These are phyloP conservation scores for Macaca nemestrina DNA, from an alignment of 2,113 vertebrate genomes.

Conservation along the genomic window DNA sequence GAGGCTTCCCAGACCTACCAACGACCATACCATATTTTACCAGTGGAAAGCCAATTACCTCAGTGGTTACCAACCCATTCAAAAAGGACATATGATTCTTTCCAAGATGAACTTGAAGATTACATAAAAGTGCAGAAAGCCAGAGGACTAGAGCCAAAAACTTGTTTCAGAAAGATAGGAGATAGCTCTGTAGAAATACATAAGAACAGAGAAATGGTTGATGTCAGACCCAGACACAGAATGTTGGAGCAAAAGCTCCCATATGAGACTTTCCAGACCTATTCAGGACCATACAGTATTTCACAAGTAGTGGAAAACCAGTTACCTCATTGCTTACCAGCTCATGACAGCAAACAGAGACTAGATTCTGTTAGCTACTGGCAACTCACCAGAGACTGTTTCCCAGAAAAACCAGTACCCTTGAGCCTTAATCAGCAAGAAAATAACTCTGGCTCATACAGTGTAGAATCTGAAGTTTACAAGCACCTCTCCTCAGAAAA, in stretches of 20 bases:
- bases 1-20: slow-evolving; percentile 56
- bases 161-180: slow-evolving; percentile 69
- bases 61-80: slow-evolving; percentile 55
- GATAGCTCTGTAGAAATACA: slow-evolving; percentile 53
- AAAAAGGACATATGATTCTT: slow-evolving; percentile 84
- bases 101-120: slow-evolving; percentile 88
- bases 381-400: slow-evolving; percentile 6
- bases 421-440: slow-evolving; percentile 60
- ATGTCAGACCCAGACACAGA: neutral
- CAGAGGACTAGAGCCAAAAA: slow-evolving; percentile 83
- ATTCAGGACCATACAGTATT: slow-evolving; percentile 26
- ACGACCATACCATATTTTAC: slow-evolving; percentile 17
- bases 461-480: slow-evolving; percentile 58
- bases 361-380: neutral
- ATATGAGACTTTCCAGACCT: slow-evolving; percentile 51
- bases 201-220: slow-evolving; percentile 48
- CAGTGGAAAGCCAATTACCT: neutral
- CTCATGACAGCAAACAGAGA: slow-evolving; percentile 45
- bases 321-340: slow-evolving; percentile 32
- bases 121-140: slow-evolving; percentile 88
- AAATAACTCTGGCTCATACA: slow-evolving; percentile 68
- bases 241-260: slow-evolving; percentile 45
- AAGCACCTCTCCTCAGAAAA: slow-evolving; percentile 73
- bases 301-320: slow-evolving; percentile 51
- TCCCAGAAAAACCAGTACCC: slow-evolving; percentile 58